These are phyloP conservation scores for Plusia festucae DNA, from an alignment of 2,888 invertebrate species.

Conservation along the genomic window DNA sequence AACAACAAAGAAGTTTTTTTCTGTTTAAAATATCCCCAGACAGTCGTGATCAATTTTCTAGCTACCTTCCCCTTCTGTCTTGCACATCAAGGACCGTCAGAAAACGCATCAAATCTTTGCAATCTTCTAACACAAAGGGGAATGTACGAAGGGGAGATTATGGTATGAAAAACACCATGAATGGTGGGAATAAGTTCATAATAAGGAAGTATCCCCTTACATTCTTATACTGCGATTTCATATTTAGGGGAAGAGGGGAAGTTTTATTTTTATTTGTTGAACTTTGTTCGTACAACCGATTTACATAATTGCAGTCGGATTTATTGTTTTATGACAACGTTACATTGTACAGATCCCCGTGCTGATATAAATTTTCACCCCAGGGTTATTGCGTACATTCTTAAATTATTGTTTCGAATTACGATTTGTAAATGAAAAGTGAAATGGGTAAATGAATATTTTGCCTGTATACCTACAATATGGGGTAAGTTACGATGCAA, in stretches of 20 bases:
- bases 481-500: not conserved
- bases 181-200: slow-evolving; percentile 56
- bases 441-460: not conserved
- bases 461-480: not conserved
- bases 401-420: not conserved
- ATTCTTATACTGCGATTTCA: slow-evolving; percentile 58
- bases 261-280: slow-evolving; percentile 57
- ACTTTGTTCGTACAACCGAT: slow-evolving; percentile 53
- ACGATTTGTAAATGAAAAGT: not conserved
- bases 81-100: slow-evolving; percentile 31
- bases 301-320: slow-evolving; percentile 59
- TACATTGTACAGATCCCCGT: slow-evolving; percentile 47
- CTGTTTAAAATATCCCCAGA: slow-evolving; percentile 30
- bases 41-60: slow-evolving; percentile 42
- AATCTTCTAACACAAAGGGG: slow-evolving; percentile 56
- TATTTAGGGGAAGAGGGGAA: slow-evolving; percentile 55
- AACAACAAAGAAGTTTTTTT: slow-evolving; percentile 23
- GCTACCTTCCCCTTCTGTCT: slow-evolving; percentile 19
- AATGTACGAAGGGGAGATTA: slow-evolving; percentile 49
- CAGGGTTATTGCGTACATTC: slow-evolving; percentile 37
- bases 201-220: slow-evolving; percentile 56
- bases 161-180: slow-evolving; percentile 57
- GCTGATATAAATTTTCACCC: slow-evolving; percentile 50
- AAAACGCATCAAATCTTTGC: slow-evolving; percentile 49
- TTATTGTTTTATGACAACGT: slow-evolving; percentile 57